These are phyloP conservation scores for Nerophis lumbriciformis DNA, from an alignment of 2,113 vertebrate species.

Conservation along the genomic window DNA sequence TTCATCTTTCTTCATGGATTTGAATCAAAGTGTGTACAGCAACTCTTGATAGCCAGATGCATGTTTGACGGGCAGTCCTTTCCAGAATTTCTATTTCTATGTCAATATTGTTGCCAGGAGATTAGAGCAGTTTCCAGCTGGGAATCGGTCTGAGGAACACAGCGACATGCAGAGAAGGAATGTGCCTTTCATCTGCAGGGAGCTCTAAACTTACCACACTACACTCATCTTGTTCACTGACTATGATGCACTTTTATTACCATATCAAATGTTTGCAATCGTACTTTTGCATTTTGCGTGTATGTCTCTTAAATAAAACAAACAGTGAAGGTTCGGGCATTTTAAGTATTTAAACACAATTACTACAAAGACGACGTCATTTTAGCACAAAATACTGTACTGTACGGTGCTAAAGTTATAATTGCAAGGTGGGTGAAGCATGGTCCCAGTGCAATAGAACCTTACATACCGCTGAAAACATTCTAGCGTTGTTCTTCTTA, in stretches of 20 bases:
- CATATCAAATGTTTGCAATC: not conserved
- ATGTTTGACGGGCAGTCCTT: slow-evolving; percentile 40
- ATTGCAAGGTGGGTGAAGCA: no score
- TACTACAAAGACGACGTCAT: no score
- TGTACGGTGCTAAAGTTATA: no score
- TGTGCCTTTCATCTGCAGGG: slow-evolving; percentile 65
- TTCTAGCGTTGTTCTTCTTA: no score
- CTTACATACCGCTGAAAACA: no score
- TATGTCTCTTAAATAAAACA: not conserved
- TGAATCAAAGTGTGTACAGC: not conserved
- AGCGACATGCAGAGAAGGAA: slow-evolving; percentile 68
- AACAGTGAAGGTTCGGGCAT: not conserved
- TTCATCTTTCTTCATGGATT: not conserved
- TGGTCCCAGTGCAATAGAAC: no score
- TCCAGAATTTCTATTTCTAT: slow-evolving; percentile 65
- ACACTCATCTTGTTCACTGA: slow-evolving; percentile 25
- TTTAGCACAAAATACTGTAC: no score
- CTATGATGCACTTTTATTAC: slow-evolving; percentile 2
- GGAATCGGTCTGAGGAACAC: slow-evolving; percentile 64
- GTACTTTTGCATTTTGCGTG: not conserved
- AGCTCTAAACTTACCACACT: slow-evolving; percentile 48
- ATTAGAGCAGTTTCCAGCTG: slow-evolving; percentile 69
- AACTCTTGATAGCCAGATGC: slow-evolving; percentile 37
- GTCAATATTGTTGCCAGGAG: slow-evolving; percentile 69
- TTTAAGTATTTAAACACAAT: no score